Percentiles rank a stretch among this genome's conserved stretches.
Evolutionary conservation across 2,797 vertebrate species (phyloP).

Genomic region (Rhabdomys pumilio): DNA sequence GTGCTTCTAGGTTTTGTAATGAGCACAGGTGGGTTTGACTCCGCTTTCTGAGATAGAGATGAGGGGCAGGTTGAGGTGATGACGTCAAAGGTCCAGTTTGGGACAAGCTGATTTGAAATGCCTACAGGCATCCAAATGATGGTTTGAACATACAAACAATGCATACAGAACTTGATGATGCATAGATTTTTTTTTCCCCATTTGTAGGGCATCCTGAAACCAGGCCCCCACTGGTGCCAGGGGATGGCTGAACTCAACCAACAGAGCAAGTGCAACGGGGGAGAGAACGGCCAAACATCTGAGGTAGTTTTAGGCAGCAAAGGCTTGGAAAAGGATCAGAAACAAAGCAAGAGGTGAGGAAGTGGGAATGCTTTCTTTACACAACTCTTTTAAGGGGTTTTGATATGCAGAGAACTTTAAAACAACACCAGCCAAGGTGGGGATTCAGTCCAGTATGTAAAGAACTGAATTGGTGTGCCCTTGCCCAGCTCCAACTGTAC

Average conservation of each 20-base stretch:
- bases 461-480: neutral
- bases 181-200: neutral
- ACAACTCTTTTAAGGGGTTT: slow-evolving; percentile 27
- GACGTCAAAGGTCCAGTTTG: neutral
- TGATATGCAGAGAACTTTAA: slow-evolving; percentile 14
- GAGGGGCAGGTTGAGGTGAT: no score
- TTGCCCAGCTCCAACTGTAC: neutral
- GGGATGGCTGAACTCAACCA: neutral
- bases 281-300: neutral
- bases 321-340: neutral
- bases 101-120: neutral
- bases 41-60: neutral
- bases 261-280: neutral
- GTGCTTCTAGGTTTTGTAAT: neutral
- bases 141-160: neutral
- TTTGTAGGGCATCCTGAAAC: neutral
- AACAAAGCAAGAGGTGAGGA: neutral
- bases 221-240: neutral
- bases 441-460: neutral
- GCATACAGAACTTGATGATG: neutral
- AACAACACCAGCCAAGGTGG: slow-evolving; percentile 16
- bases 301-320: slow-evolving; percentile 20
- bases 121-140: neutral
- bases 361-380: slow-evolving; percentile 17
- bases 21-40: neutral